These are phyloP conservation scores for Paragorgia papillata DNA, from an alignment of 92 coral and sea anemone species.

Conservation along the genomic window DNA sequence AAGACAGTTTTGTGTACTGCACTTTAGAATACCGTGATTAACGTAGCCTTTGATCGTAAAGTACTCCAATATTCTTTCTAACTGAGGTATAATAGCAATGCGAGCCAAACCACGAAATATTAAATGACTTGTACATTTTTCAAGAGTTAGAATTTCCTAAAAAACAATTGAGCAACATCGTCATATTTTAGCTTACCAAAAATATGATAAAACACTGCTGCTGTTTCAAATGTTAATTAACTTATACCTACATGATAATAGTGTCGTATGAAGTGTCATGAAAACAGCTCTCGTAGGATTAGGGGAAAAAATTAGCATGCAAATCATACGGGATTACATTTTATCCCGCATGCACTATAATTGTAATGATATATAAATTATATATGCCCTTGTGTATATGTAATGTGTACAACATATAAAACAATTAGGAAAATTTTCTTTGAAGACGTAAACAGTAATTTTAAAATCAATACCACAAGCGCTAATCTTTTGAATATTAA, in stretches of 20 bases:
- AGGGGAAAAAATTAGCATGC: too few relatives aligned
- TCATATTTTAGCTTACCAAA: too few relatives aligned
- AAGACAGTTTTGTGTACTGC: conserved; percentile 38
- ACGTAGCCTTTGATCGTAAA: conserved; percentile 78
- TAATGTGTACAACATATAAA: background rate
- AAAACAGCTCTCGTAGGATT: too few relatives aligned
- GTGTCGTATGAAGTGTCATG: too few relatives aligned
- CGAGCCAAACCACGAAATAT: conserved; percentile 89
- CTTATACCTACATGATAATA: too few relatives aligned
- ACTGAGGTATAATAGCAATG: conserved; percentile 70
- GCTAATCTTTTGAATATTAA: conserved; percentile 68
- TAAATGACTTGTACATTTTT: conserved; percentile 70
- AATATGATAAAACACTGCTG: too few relatives aligned
- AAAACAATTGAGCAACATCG: background rate
- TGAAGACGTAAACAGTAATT: conserved; percentile 67
- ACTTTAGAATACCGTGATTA: conserved; percentile 74
- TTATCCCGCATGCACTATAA: too few relatives aligned
- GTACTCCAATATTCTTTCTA: conserved; percentile 57
- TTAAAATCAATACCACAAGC: conserved; percentile 67
- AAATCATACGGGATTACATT: too few relatives aligned
- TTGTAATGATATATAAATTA: too few relatives aligned
- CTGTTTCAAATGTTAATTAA: too few relatives aligned
- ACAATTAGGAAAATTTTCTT: conserved; percentile 59
- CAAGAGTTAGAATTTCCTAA: conserved; percentile 76
- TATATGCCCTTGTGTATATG: too few relatives aligned